Conservation (phyloP, 2,113 vertebrate species). For the Cnemophilus loriae region DNA sequence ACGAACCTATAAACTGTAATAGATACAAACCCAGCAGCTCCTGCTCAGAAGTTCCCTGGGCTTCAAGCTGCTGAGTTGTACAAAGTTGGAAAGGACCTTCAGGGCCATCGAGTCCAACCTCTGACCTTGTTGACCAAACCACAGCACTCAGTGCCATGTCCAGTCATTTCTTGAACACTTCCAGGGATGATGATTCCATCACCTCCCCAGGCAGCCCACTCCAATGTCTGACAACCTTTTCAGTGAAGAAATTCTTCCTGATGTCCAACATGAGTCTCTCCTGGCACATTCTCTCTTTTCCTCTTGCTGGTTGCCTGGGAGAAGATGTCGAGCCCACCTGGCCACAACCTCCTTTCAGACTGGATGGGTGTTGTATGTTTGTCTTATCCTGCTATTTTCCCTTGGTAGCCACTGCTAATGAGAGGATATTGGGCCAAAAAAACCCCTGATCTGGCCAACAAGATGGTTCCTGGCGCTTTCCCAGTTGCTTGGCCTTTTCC, state of each 20-base stretch:
- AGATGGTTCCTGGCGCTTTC: not conserved
- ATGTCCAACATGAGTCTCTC: not conserved
- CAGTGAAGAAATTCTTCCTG: not conserved
- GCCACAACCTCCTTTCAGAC: not conserved
- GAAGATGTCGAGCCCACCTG: not conserved
- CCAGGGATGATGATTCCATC: not conserved
- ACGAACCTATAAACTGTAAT: not conserved
- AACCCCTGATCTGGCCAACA: not conserved
- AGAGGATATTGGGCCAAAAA: not conserved
- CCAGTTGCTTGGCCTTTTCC: not conserved
- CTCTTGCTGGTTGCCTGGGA: not conserved
- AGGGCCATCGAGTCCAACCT: not conserved
- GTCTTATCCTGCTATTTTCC: not conserved
- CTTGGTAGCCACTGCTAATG: not conserved
- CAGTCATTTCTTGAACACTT: not conserved
- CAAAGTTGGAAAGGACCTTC: not conserved
- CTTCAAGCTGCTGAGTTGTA: not conserved
- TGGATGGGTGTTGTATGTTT: not conserved
- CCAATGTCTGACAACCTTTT: not conserved
- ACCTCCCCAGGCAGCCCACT: not conserved
- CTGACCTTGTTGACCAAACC: not conserved
- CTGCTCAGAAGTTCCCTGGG: not conserved
- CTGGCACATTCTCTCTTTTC: not conserved
- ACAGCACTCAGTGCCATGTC: not conserved
- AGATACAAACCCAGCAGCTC: not conserved